These are phyloP conservation scores for Promerops cafer DNA, from an alignment of 2,113 vertebrate species.

Conservation along the genomic window DNA sequence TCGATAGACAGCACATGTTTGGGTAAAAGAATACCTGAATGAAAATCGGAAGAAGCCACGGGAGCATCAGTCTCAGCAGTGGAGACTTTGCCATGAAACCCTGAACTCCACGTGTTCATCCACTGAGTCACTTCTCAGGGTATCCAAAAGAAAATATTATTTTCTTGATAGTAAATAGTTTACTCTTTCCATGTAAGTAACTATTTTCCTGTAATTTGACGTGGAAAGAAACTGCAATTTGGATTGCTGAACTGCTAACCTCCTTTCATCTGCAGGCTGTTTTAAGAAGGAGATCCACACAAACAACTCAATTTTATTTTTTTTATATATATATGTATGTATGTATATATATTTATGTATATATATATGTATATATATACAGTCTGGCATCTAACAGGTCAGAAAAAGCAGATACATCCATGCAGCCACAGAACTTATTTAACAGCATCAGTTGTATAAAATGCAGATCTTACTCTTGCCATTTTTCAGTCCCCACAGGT, in stretches of 20 bases:
- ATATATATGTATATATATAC: background rate
- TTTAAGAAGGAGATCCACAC: background rate
- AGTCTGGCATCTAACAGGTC: background rate
- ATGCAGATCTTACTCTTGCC: background rate
- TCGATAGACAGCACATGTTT: accelerated
- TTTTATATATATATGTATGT: too few relatives aligned
- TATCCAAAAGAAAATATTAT: background rate
- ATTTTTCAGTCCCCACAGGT: background rate
- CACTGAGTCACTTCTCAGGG: background rate
- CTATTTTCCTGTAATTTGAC: background rate
- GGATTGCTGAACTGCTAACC: background rate
- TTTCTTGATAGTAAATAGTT: background rate
- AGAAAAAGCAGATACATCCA: background rate
- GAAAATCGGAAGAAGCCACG: background rate
- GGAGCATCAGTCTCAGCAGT: background rate
- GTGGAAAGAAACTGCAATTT: background rate
- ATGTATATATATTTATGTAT: too few relatives aligned
- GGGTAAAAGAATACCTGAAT: background rate
- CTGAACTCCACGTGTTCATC: background rate
- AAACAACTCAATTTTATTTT: accelerated
- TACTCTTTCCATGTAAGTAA: background rate
- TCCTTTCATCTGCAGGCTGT: background rate
- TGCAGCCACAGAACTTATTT: background rate
- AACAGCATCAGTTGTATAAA: background rate
- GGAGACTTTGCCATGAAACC: background rate